Conservation (phyloP, 2,113 vertebrate species). For the Mormoops blainvillei region DNA sequence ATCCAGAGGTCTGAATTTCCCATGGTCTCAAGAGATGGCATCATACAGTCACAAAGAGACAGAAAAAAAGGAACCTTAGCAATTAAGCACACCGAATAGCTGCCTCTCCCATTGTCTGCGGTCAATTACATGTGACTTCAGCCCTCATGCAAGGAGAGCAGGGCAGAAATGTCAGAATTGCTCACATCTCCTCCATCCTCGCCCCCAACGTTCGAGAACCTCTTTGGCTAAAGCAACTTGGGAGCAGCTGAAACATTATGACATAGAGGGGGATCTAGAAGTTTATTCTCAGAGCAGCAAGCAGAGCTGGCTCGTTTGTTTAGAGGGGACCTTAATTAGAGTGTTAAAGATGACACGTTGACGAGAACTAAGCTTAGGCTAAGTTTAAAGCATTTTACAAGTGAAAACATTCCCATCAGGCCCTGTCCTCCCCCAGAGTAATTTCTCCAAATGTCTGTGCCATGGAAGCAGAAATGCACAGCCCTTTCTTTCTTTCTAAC, state of each 20-base stretch:
- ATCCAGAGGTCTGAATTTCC: constrained; percentile 1
- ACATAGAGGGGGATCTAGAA: background rate
- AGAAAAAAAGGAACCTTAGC: background rate
- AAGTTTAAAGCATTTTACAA: constrained; percentile 30
- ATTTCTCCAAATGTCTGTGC: background rate
- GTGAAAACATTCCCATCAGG: background rate
- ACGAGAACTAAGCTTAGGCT: background rate
- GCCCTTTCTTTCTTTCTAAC: background rate
- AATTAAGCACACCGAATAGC: background rate
- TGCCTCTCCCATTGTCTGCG: background rate
- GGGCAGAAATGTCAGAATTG: background rate
- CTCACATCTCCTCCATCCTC: background rate
- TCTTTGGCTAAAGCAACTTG: background rate
- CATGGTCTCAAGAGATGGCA: background rate
- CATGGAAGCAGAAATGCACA: background rate
- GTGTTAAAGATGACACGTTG: background rate
- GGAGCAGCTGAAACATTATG: background rate
- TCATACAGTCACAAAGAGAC: background rate
- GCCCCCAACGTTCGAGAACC: background rate
- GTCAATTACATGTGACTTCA: background rate
- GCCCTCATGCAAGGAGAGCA: background rate
- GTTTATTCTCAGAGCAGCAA: background rate
- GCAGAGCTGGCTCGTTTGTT: background rate
- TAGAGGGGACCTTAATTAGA: background rate
- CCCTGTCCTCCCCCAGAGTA: background rate